Evolutionary conservation across 2,113 vertebrate species (phyloP).

Genomic region (Antennarius striatus): DNA sequence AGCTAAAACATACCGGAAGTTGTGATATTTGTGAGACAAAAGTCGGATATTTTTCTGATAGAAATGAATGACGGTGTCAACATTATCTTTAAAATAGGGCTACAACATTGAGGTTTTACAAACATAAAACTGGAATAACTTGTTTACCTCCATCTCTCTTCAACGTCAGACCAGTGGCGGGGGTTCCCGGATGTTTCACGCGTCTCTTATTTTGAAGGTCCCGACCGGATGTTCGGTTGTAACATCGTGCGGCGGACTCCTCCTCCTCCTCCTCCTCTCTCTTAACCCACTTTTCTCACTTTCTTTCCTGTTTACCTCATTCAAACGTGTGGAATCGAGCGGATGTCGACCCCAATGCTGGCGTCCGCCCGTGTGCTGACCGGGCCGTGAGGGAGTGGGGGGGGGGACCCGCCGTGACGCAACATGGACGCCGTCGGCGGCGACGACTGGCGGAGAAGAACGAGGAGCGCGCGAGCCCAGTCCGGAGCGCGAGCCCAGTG

Average conservation of each 20-base stretch:
- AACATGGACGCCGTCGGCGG: slow-evolving; percentile 51
- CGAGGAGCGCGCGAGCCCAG: slow-evolving; percentile 49
- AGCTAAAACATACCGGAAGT: background rate
- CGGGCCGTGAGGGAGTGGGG: slow-evolving; percentile 18
- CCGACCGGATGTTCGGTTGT: background rate
- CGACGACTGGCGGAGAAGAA: slow-evolving; percentile 50
- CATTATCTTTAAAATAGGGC: no score
- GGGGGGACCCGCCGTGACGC: background rate
- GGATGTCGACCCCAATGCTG: slow-evolving; percentile 1
- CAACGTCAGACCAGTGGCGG: no score
- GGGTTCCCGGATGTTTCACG: no score
- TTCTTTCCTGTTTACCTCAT: background rate
- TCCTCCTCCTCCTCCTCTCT: background rate
- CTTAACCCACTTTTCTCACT: background rate
- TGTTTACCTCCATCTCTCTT: no score
- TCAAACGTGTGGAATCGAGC: fast-evolving
- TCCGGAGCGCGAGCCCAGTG: slow-evolving; percentile 19
- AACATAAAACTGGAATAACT: no score
- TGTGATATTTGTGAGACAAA: background rate
- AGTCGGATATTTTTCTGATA: no score
- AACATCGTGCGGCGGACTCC: background rate
- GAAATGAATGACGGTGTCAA: no score
- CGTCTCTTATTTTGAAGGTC: background rate
- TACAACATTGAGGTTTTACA: no score
- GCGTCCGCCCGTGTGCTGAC: background rate